Evolutionary conservation across 2,113 vertebrate genomes (phyloP).

Genomic region (Tyrannus savana): DNA sequence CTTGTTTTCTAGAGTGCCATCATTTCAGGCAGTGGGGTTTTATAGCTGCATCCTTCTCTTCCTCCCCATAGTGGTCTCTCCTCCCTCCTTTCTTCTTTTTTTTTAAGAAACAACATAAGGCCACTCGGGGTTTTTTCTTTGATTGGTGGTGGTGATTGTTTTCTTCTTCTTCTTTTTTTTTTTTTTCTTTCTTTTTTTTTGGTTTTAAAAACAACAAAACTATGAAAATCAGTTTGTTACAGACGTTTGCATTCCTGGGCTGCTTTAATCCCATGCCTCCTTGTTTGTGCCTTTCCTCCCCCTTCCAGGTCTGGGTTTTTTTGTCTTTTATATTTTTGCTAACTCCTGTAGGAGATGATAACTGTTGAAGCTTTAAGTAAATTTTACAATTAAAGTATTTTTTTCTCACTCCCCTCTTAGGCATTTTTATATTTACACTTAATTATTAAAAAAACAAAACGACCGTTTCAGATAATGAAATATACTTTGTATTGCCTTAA

Average conservation of each 20-base stretch:
- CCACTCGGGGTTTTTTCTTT: background rate
- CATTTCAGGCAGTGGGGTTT: conserved; percentile 68
- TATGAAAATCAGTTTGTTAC: conserved; percentile 16
- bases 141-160: background rate
- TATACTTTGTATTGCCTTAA: conserved; percentile 78
- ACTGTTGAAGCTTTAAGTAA: conserved; percentile 75
- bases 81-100: background rate
- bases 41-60: conserved; percentile 62
- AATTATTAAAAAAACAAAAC: conserved; percentile 26
- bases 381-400: conserved; percentile 70
- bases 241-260: conserved; percentile 64
- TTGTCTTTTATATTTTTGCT: conserved; percentile 70
- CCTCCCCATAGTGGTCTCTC: background rate
- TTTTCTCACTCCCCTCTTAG: conserved; percentile 77
- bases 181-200: background rate
- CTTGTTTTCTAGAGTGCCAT: conserved; percentile 73
- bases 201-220: background rate
- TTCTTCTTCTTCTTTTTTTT: background rate
- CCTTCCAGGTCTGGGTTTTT: conserved; percentile 50
- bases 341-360: conserved; percentile 63
- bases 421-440: conserved; percentile 71
- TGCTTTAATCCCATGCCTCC: conserved; percentile 59
- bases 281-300: conserved; percentile 54
- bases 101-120: conserved; percentile 8
- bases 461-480: conserved; percentile 60